A percentile compares a stretch with the other conserved stretches of the same genome.
Conservation (phyloP, 1,140 invertebrate species). For the Chlorops oryzae region DNA sequence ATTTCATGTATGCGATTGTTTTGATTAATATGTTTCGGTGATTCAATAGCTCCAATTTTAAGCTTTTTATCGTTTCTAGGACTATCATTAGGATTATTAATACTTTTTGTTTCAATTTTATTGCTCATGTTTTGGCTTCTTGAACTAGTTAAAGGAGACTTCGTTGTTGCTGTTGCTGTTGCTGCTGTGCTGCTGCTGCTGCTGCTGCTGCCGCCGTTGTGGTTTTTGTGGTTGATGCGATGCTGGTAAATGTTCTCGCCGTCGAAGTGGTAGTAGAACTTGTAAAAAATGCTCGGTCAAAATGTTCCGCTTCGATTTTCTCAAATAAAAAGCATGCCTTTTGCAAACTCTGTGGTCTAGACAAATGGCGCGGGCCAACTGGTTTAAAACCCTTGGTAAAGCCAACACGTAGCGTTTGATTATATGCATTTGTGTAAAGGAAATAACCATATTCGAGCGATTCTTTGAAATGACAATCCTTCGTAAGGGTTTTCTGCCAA, state of each 20-base stretch:
- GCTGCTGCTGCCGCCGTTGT: constrained; percentile 16
- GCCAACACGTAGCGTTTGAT: constrained; percentile 27
- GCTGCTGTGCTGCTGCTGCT: constrained; percentile 12
- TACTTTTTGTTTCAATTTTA: constrained; percentile 29
- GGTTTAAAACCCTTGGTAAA: constrained; percentile 33
- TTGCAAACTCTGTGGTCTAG: constrained; percentile 14
- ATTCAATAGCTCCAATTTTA: no score
- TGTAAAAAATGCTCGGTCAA: constrained; percentile 11
- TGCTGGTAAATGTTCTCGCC: constrained; percentile 8
- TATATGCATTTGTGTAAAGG: constrained; percentile 29
- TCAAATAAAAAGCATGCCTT: constrained; percentile 29
- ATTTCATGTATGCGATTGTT: no score
- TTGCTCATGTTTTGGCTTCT: constrained; percentile 5
- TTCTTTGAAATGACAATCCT: constrained; percentile 41
- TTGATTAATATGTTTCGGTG: no score
- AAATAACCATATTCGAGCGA: constrained; percentile 28
- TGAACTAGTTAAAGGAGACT: constrained; percentile 11
- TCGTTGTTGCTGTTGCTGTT: constrained; percentile 4
- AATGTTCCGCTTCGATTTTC: constrained; percentile 19
- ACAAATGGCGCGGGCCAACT: constrained; percentile 27
- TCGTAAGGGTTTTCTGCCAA: constrained; percentile 37
- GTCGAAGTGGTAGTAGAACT: constrained; percentile 2
- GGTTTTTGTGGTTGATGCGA: constrained; percentile 18
- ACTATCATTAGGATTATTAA: constrained; percentile 28
- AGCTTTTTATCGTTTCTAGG: no score